phyloP scores from a whole-genome alignment of 2,888 invertebrate species.

The Sinohyriopsis cumingii region DNA sequence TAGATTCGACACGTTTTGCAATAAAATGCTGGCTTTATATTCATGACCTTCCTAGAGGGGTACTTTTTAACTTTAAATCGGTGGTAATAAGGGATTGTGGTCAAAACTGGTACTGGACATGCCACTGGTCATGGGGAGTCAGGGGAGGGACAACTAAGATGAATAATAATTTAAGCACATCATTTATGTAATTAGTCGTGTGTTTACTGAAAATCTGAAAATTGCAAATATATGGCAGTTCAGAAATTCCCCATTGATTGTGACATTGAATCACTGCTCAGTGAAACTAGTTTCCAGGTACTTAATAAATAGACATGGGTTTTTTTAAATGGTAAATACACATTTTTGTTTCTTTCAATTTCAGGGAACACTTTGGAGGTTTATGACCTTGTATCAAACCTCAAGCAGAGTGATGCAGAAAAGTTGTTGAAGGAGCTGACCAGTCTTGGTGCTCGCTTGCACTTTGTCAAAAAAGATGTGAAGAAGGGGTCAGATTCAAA shows the following conservation, averaged over 20 bases:
- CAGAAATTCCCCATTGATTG: neutral
- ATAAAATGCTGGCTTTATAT: no score
- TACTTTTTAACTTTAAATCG: no score
- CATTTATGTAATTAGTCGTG: neutral
- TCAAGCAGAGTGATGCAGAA: slow-evolving; percentile 33
- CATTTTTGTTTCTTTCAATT: slow-evolving; percentile 1
- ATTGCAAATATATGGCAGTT: neutral
- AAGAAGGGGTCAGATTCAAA: slow-evolving; percentile 12
- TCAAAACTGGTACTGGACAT: no score
- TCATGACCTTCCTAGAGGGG: no score
- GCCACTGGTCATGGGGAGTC: no score
- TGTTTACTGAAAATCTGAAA: slow-evolving; percentile 1
- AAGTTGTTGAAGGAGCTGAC: slow-evolving; percentile 35
- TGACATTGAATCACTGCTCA: no score
- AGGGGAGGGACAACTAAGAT: no score
- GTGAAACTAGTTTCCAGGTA: no score
- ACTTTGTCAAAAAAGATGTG: slow-evolving; percentile 26
- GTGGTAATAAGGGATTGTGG: no score
- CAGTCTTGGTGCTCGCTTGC: slow-evolving; percentile 31
- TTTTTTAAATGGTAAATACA: no score
- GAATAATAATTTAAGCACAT: no score
- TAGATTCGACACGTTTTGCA: no score
- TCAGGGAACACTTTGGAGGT: slow-evolving; percentile 42
- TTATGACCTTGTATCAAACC: slow-evolving; percentile 33
- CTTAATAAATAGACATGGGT: neutral